Percentiles rank a stretch among this genome's conserved stretches.
phyloP scores from a whole-genome alignment of 2,888 invertebrate genomes.

The Taphrorychus bicolor region DNA sequence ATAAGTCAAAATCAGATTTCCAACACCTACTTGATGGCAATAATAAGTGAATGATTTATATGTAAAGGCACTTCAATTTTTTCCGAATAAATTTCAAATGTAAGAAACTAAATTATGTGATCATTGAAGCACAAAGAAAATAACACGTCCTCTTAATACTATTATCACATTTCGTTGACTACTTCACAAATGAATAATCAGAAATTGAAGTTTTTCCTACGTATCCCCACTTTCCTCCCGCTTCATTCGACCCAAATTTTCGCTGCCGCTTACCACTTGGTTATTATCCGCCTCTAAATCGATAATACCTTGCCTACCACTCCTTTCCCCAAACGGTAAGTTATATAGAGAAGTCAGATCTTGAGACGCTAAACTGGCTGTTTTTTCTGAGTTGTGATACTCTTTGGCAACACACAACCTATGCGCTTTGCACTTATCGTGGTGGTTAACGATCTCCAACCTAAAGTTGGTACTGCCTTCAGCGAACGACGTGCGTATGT shows the following conservation, averaged over 20 bases:
- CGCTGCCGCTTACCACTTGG: too few relatives aligned
- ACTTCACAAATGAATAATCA: background rate
- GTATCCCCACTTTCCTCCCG: background rate
- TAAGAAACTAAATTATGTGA: too few relatives aligned
- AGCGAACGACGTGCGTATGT: constrained; percentile 80
- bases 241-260: background rate
- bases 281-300: background rate
- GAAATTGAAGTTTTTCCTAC: background rate
- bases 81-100: too few relatives aligned
- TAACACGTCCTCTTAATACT: background rate
- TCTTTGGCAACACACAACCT: constrained; percentile 68
- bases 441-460: constrained; percentile 79
- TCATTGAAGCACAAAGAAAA: too few relatives aligned
- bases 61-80: too few relatives aligned
- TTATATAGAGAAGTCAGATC: constrained; percentile 1
- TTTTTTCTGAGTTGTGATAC: constrained; percentile 47
- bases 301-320: background rate
- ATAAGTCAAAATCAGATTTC: too few relatives aligned
- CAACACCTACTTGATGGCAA: too few relatives aligned
- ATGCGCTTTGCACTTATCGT: constrained; percentile 80
- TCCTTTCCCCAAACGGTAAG: background rate
- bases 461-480: constrained; percentile 79
- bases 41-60: too few relatives aligned
- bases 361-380: background rate
- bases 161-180: background rate